Percentiles rank a stretch among this genome's conserved stretches.
Evolutionary conservation across 1,140 invertebrate species (phyloP).

Genomic region (Neodiprion pinetum): DNA sequence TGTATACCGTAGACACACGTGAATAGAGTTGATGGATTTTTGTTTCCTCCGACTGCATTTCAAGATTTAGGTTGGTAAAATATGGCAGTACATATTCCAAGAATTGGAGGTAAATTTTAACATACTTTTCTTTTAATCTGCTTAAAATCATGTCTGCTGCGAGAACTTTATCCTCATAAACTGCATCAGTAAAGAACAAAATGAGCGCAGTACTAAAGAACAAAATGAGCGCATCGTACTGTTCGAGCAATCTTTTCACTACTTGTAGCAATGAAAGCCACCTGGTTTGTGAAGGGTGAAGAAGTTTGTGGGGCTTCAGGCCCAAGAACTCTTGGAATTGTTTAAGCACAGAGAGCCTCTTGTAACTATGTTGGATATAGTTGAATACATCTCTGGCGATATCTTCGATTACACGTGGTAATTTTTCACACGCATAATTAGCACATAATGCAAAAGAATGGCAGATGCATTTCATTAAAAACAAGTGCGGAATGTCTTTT

Average conservation of each 20-base stretch:
- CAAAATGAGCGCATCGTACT: slow-evolving; percentile 26
- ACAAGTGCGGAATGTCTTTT: slow-evolving; percentile 41
- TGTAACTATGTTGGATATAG: slow-evolving; percentile 33
- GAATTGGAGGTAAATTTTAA: slow-evolving; percentile 21
- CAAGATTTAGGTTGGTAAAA: slow-evolving; percentile 23
- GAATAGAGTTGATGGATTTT: slow-evolving; percentile 29
- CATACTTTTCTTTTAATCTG: slow-evolving; percentile 10
- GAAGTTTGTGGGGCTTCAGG: slow-evolving; percentile 38
- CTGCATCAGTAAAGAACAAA: slow-evolving; percentile 20
- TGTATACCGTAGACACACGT: slow-evolving; percentile 21
- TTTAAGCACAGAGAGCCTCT: slow-evolving; percentile 31
- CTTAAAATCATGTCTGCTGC: slow-evolving; percentile 21
- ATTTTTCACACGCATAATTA: slow-evolving; percentile 35
- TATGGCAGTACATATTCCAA: slow-evolving; percentile 21
- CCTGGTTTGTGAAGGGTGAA: slow-evolving; percentile 34
- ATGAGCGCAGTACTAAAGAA: too few relatives aligned
- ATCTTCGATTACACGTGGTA: slow-evolving; percentile 36
- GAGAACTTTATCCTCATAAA: slow-evolving; percentile 19
- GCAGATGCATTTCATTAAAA: slow-evolving; percentile 48
- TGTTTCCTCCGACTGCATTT: slow-evolving; percentile 29
- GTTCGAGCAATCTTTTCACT: slow-evolving; percentile 26
- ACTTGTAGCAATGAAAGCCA: slow-evolving; percentile 26
- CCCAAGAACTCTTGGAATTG: slow-evolving; percentile 39
- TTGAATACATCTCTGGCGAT: slow-evolving; percentile 36
- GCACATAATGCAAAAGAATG: slow-evolving; percentile 46